Percentiles rank a stretch among this genome's conserved stretches.
Conservation (phyloP, 2,113 vertebrate genomes). For the Trichechus manatus region DNA sequence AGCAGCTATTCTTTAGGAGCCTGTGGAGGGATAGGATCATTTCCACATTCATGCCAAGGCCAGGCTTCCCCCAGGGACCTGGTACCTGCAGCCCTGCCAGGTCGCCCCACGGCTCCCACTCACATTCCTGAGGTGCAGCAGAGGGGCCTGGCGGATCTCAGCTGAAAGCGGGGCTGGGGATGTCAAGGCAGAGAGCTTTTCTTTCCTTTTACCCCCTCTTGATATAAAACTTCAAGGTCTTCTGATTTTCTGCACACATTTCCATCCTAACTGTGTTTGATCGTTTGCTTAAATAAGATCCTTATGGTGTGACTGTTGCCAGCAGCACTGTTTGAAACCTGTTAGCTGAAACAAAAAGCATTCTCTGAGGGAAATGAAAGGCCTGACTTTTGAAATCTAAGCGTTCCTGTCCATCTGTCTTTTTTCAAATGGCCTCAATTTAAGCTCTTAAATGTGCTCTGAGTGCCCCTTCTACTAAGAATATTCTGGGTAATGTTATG, state of each 20-base stretch:
- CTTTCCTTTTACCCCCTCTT: constrained; percentile 2
- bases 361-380: constrained; percentile 85
- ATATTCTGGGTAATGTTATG: constrained; percentile 74
- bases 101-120: background rate
- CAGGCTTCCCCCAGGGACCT: fast-evolving
- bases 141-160: background rate
- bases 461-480: constrained; percentile 80
- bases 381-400: constrained; percentile 85
- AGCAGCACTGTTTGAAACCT: constrained; percentile 85
- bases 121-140: background rate
- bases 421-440: constrained; percentile 84
- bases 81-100: fast-evolving
- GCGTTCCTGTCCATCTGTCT: constrained; percentile 87
- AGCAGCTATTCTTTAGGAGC: background rate
- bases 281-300: constrained; percentile 87
- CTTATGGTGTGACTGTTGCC: constrained; percentile 85
- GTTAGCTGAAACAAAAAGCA: constrained; percentile 86
- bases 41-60: background rate
- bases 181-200: constrained; percentile 38
- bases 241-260: constrained; percentile 80
- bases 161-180: background rate
- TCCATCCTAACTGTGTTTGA: constrained; percentile 83
- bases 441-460: constrained; percentile 85
- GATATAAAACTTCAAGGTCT: constrained; percentile 73
- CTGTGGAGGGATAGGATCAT: background rate